A percentile compares a stretch with the other conserved stretches of the same genome.
Evolutionary conservation across 2,888 invertebrate species (phyloP).

Genomic region (Diarsia mendica): DNA sequence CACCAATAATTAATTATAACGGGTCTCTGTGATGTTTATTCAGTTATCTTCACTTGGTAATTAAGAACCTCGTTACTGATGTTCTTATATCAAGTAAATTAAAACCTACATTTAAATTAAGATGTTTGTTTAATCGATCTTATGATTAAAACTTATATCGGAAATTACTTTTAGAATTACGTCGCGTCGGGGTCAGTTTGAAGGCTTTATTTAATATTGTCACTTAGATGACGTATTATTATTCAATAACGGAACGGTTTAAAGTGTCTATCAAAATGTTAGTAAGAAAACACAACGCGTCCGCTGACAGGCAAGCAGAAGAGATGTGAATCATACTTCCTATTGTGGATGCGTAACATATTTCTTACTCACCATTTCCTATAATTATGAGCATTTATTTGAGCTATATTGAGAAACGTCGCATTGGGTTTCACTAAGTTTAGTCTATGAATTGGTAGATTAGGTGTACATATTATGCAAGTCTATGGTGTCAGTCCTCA

Average conservation of each 20-base stretch:
- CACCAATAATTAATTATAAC: neutral
- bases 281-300: conserved; percentile 30
- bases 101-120: conserved; percentile 18
- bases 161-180: conserved; percentile 30
- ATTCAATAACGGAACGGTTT: neutral
- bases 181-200: neutral
- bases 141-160: neutral
- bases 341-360: conserved; percentile 72
- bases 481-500: neutral
- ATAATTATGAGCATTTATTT: conserved; percentile 68
- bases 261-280: neutral
- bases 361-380: conserved; percentile 77
- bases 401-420: conserved; percentile 42
- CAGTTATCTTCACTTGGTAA: conserved; percentile 9
- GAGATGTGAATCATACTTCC: conserved; percentile 76
- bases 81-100: conserved; percentile 16
- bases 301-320: conserved; percentile 54
- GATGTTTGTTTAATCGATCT: conserved; percentile 14
- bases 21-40: neutral
- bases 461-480: too few relatives aligned
- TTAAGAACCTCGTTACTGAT: conserved; percentile 13
- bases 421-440: conserved; percentile 26
- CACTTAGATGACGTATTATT: neutral
- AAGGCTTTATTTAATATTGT: neutral
- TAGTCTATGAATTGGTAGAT: too few relatives aligned